Base-by-base conservation (phyloP, 1,140 invertebrate species). In the Eriocheir sinensis region DNA sequence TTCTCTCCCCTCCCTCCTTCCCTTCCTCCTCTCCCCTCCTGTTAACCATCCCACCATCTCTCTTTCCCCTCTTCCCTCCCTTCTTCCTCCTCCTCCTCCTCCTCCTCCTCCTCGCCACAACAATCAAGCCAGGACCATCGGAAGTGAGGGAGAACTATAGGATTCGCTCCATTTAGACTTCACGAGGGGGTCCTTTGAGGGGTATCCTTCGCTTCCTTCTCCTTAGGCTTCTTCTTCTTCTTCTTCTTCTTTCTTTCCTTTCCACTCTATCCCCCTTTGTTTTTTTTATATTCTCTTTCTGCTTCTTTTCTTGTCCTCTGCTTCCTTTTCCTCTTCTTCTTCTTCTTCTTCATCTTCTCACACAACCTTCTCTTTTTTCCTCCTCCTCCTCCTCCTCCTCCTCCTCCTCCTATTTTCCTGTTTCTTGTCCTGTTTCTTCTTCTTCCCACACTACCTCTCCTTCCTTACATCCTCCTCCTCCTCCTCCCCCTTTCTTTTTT, bases 81-180 rank as follows among this genome's bases (percentile, higher is more conserved):
- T 88, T 40, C 30, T 44, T 41, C 85, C 12, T 3, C 79, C 3
- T 81, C 79, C 27, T 81, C 79, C 34, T 83, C 9, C 81, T 83
- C 9, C 6, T 40, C 3, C 83, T 27, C 21, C 83, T 30, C 32
- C 88, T 72, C n/a, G 27, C 89, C 89, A 90, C 89, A 90, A 90
- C n/a, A 72, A 90, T 36, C 48, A 90, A 72, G 41, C 12, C 36
- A 21, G 32, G 60, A 6, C 89, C 89, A 90, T 90, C 89, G 53
- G 89, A 90, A 72, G 89, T 90, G 4, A 60, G 53, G 30, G 34
- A 90, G 53, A 90, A 72, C 32, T 72, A 90, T 90, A 34, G 53
- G 89, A 53, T 90, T 36, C 89, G 89, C 48, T 60, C 44, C 89
- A 72, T 72, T 72, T 72, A 72, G 27, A n/a, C 60, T n/a, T 2